Percentiles rank a stretch among this genome's conserved stretches.
These are phyloP conservation scores for Dasysyrphus albostriatus DNA, from an alignment of 2,888 invertebrate species.

Conservation along the genomic window DNA sequence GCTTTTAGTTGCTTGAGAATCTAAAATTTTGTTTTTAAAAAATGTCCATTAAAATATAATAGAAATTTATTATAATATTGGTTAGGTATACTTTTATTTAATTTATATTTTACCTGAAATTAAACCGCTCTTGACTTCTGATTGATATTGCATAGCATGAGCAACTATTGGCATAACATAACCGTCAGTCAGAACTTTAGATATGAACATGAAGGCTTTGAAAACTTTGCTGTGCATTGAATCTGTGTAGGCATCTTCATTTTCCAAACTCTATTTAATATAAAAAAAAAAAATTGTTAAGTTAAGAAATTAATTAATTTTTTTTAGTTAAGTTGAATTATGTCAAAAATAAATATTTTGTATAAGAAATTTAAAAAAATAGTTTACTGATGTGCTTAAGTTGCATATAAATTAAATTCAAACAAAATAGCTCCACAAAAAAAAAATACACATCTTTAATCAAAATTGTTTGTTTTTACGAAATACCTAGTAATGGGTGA, in stretches of 20 bases:
- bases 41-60: too few relatives aligned
- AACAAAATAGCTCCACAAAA: too few relatives aligned
- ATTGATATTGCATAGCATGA: background rate
- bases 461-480: too few relatives aligned
- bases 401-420: too few relatives aligned
- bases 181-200: background rate
- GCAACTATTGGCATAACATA: background rate
- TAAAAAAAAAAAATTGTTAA: background rate
- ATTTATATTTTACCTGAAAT: slow-evolving; percentile 5
- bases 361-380: too few relatives aligned
- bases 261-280: background rate
- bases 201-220: background rate
- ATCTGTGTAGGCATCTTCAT: background rate
- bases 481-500: too few relatives aligned
- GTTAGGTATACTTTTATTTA: too few relatives aligned
- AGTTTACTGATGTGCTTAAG: too few relatives aligned
- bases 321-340: too few relatives aligned
- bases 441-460: too few relatives aligned
- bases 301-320: background rate
- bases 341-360: too few relatives aligned
- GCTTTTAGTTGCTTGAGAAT: background rate
- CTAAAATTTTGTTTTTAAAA: background rate
- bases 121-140: background rate
- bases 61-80: too few relatives aligned
- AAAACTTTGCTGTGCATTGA: background rate